Evolutionary conservation across 2,888 invertebrate genomes (phyloP), one percentile per base, ranked within the genome.

Genomic region (Epirrhoe alternata): DNA sequence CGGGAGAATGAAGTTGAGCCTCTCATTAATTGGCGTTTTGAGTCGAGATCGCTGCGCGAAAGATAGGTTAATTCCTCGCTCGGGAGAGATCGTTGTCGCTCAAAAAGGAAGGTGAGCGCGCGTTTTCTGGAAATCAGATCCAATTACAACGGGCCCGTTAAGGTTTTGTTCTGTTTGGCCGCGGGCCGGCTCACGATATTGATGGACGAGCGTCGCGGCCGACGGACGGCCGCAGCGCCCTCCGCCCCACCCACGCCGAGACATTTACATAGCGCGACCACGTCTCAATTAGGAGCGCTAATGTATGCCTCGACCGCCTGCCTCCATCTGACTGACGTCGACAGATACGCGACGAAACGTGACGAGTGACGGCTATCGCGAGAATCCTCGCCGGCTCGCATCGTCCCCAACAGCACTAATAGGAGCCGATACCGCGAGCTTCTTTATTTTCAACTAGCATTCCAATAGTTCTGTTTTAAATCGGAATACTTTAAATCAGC

Each of bases 21-120:
- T 88, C 92, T 92, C 92, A 92, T 93, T 92, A 93, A 92, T 92
- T 92, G 92, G 93, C 92, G 89, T 92, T 93, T 93, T 93, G 92
- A 92, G 91, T 81, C 86, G 92, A 93, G 93, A 93, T 93, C 92
- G 92, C 84, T 88, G 88, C 84, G 87, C 90, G 86, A 89, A 92
- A 92, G 93, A 92, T 93, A 93, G 92, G 92, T 93, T 93, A 93
- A 93, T 93, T 93, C 92, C 90, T 92, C 86, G 90, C 89, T 88
- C 83, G 86, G 82, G 81, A 79, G 86, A 92, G 93, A 92, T 93
- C 92, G 81, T 93, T 92, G 92, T 92, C 92, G 86, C 86, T 89
- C 89, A 85, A 92, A 93, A 92, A 93, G 70, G 89, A 90, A 92
- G 90, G 91, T 86, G 88, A 90, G 88, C 88, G 90, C 86, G 83